A percentile compares a stretch with the other conserved stretches of the same genome.
These are phyloP conservation scores for Cotesia congregata DNA, from an alignment of 2,888 invertebrate genomes.

Conservation along the genomic window DNA sequence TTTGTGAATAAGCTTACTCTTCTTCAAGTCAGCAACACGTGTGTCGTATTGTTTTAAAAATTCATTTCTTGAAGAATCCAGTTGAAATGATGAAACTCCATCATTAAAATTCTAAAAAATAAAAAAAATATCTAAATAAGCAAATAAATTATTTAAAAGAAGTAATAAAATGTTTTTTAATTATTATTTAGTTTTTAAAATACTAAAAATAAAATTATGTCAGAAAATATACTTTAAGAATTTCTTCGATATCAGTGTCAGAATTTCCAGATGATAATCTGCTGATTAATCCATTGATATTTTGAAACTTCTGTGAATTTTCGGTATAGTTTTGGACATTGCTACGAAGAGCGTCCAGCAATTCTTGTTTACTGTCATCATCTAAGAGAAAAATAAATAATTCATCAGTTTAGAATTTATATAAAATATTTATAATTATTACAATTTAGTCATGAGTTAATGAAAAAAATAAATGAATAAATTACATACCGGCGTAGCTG, in stretches of 20 bases:
- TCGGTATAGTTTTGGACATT: conserved; percentile 49
- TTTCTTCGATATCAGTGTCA: conserved; percentile 7
- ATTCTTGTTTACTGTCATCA: conserved; percentile 46
- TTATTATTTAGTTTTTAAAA: background rate
- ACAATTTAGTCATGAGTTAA: background rate
- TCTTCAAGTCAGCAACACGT: conserved; percentile 48
- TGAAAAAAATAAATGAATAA: background rate
- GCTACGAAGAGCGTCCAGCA: conserved; percentile 49
- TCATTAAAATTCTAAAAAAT: conserved; percentile 51
- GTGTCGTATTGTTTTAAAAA: conserved; percentile 47
- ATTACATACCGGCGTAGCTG: conserved; percentile 54
- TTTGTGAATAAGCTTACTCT: conserved; percentile 45
- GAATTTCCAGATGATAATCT: conserved; percentile 17
- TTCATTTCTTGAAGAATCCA: conserved; percentile 41
- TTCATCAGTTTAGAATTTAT: background rate
- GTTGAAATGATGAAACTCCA: conserved; percentile 43
- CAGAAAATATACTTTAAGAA: background rate
- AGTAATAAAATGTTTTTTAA: background rate
- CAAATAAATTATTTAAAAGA: conserved; percentile 36
- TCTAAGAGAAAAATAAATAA: conserved; percentile 40
- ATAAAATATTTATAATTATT: background rate
- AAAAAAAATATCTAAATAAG: background rate
- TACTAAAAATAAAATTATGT: too few relatives aligned
- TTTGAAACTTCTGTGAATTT: conserved; percentile 47
- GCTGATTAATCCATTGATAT: conserved; percentile 35